Percentiles rank a stretch among this genome's conserved stretches.
Evolutionary conservation across 2,113 vertebrate species (phyloP).

Genomic region (Athene noctua): DNA sequence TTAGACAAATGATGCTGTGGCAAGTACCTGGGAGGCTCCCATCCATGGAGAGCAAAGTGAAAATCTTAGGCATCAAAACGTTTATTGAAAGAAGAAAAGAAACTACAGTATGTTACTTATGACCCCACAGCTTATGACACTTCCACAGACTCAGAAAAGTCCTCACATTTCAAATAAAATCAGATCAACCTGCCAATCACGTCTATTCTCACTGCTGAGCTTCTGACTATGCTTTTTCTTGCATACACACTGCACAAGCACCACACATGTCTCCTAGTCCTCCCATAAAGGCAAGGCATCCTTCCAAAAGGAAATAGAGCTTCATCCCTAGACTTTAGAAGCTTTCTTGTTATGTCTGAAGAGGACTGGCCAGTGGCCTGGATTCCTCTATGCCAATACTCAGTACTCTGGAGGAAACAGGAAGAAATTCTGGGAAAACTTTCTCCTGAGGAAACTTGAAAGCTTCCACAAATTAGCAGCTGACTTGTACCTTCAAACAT

Average conservation of each 20-base stretch:
- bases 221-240: neutral
- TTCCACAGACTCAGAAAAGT: neutral
- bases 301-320: neutral
- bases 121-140: neutral
- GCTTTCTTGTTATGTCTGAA: neutral
- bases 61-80: neutral
- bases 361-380: neutral
- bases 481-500: neutral
- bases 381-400: neutral
- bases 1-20: neutral
- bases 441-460: neutral
- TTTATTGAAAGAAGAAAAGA: neutral
- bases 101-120: neutral
- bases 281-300: neutral
- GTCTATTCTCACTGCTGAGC: neutral
- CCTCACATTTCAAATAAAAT: neutral
- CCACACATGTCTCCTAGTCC: neutral
- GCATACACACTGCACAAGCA: fast-evolving
- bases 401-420: neutral
- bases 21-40: neutral
- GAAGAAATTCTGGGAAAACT: neutral
- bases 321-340: neutral
- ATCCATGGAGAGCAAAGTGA: neutral
- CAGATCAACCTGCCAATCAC: neutral
- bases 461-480: neutral